Evolutionary conservation across 2,797 vertebrate species (phyloP).

Genomic region (Protonibea diacanthus): DNA sequence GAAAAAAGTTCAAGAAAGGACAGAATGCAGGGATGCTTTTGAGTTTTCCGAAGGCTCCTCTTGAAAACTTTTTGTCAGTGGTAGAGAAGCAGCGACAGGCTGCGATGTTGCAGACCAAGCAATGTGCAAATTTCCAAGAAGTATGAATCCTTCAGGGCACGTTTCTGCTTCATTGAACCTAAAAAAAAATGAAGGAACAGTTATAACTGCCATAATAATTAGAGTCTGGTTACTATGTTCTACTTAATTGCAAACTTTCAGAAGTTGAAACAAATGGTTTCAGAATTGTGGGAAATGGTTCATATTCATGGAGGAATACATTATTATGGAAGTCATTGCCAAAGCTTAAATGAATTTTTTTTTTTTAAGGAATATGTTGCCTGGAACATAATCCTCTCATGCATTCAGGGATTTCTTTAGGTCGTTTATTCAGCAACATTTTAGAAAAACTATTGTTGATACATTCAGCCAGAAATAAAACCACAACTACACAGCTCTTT

Average conservation of each 20-base stretch:
- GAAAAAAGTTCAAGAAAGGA: slow-evolving; percentile 58
- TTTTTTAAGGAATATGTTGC: not conserved
- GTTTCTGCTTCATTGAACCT: slow-evolving; percentile 51
- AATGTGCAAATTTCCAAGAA: slow-evolving; percentile 50
- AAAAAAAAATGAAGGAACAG: slow-evolving; percentile 30
- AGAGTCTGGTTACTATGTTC: not conserved
- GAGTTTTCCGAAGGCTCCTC: slow-evolving; percentile 68
- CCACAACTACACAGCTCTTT: not conserved
- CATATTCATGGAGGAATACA: not conserved
- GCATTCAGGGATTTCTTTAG: not conserved
- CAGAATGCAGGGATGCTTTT: slow-evolving; percentile 57
- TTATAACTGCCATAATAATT: slow-evolving; percentile 36
- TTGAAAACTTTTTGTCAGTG: slow-evolving; percentile 65
- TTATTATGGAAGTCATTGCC: not conserved
- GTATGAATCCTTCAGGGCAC: slow-evolving; percentile 39
- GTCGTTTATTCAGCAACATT: slow-evolving; percentile 24
- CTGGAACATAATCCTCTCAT: not conserved
- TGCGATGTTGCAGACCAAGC: slow-evolving; percentile 40
- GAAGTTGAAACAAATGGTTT: not conserved
- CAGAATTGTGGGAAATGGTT: not conserved
- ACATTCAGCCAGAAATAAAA: not conserved
- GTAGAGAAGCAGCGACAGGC: slow-evolving; percentile 37
- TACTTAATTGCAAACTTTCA: not conserved
- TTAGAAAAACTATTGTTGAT: slow-evolving; percentile 7
- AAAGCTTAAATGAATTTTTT: not conserved